phyloP scores from a whole-genome alignment of 2,797 vertebrate species.

The Ctenopoma kingsleyae region DNA sequence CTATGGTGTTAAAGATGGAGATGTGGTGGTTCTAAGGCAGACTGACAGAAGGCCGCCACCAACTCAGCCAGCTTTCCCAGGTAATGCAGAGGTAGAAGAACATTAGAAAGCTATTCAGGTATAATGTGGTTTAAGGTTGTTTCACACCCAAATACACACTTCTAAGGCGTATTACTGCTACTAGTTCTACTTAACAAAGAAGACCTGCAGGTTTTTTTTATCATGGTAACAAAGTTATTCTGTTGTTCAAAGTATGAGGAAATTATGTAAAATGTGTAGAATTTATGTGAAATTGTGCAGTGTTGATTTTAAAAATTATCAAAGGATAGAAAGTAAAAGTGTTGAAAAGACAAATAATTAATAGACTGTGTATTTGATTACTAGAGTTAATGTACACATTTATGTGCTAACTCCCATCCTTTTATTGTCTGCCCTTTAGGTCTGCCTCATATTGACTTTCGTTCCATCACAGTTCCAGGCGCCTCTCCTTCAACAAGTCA shows the following conservation, averaged over 20 bases:
- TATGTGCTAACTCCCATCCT: neutral
- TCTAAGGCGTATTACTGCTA: neutral
- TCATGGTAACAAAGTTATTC: neutral
- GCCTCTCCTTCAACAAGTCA: slow-evolving; percentile 83
- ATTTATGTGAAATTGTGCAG: neutral
- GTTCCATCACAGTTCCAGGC: slow-evolving; percentile 95
- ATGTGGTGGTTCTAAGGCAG: slow-evolving; percentile 95
- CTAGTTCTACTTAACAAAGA: neutral
- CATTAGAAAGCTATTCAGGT: neutral
- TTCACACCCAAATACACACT: neutral
- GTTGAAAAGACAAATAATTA: neutral
- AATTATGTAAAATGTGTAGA: neutral
- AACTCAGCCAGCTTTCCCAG: slow-evolving; percentile 84
- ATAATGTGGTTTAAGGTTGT: neutral
- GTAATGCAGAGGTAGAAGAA: slow-evolving; percentile 50
- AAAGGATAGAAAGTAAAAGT: neutral
- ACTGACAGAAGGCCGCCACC: slow-evolving; percentile 85
- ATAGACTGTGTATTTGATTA: neutral
- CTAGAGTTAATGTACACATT: neutral
- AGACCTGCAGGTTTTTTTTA: neutral
- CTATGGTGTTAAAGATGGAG: slow-evolving; percentile 96
- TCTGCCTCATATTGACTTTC: slow-evolving; percentile 96
- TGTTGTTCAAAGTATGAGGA: neutral
- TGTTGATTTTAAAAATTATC: neutral
- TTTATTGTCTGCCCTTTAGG: slow-evolving; percentile 73